phyloP scores from a whole-genome alignment of 2,888 invertebrate genomes.

The Myopa testacea region DNA sequence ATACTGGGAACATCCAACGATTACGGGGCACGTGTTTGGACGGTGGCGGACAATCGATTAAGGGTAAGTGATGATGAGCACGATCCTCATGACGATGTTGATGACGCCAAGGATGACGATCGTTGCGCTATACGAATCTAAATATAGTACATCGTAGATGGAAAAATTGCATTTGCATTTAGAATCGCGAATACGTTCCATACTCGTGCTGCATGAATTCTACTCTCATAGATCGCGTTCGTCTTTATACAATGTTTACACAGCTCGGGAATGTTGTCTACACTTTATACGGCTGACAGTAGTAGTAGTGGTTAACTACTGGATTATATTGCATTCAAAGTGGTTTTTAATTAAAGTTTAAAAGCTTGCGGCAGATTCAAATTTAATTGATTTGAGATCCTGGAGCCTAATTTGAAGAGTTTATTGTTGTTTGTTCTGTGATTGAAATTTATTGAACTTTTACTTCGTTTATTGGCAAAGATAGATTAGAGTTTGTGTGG shows the following conservation, averaged over 20 bases:
- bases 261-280: conserved; percentile 24
- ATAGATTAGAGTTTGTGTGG: no score
- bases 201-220: neutral
- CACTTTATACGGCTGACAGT: conserved; percentile 8
- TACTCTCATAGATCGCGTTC: neutral
- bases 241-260: conserved; percentile 23
- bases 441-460: neutral
- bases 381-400: neutral
- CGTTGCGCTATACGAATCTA: neutral
- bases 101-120: neutral
- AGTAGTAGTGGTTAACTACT: neutral
- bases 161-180: neutral
- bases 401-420: neutral
- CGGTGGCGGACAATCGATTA: conserved; percentile 88
- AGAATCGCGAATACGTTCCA: neutral
- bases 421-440: neutral
- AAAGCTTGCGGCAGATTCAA: conserved; percentile 11
- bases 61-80: conserved; percentile 73
- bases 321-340: conserved; percentile 18
- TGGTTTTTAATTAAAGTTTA: conserved; percentile 35
- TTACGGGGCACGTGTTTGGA: conserved; percentile 97
- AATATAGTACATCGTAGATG: conserved; percentile 1
- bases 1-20: conserved; percentile 96
- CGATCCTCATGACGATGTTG: conserved; percentile 14
- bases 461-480: no score